Percentiles rank a stretch among this genome's conserved stretches.
Conservation (phyloP, 2,113 vertebrate genomes). For the Propithecus coquereli region DNA sequence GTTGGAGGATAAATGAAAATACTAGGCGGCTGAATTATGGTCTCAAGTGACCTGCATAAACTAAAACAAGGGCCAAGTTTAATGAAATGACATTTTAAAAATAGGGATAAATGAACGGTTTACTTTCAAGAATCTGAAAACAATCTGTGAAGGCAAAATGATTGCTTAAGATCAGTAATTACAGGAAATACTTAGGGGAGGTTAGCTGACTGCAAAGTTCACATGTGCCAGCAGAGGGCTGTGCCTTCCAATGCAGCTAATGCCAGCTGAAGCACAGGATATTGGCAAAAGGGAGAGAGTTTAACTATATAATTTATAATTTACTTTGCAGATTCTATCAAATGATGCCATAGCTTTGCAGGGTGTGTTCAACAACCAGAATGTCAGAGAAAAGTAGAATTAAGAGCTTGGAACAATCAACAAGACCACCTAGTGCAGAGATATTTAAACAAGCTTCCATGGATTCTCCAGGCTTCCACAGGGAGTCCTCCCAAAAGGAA, state of each 20-base stretch:
- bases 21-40: neutral
- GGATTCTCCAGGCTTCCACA: neutral
- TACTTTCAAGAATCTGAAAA: neutral
- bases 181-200: neutral
- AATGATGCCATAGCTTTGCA: neutral
- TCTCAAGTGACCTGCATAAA: neutral
- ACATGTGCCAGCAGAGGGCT: constrained; percentile 17
- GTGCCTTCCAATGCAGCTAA: neutral
- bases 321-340: neutral
- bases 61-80: neutral
- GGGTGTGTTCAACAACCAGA: neutral
- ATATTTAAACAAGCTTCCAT: neutral
- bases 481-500: neutral
- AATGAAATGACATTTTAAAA: neutral
- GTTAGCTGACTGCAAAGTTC: neutral
- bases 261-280: neutral
- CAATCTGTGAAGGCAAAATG: neutral
- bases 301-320: neutral
- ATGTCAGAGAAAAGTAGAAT: neutral
- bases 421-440: neutral
- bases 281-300: neutral
- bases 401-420: neutral
- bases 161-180: neutral
- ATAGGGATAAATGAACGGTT: neutral
- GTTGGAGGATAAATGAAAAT: neutral